Conservation (phyloP, 2,113 vertebrate genomes). For the Notarius quadriscutis region DNA sequence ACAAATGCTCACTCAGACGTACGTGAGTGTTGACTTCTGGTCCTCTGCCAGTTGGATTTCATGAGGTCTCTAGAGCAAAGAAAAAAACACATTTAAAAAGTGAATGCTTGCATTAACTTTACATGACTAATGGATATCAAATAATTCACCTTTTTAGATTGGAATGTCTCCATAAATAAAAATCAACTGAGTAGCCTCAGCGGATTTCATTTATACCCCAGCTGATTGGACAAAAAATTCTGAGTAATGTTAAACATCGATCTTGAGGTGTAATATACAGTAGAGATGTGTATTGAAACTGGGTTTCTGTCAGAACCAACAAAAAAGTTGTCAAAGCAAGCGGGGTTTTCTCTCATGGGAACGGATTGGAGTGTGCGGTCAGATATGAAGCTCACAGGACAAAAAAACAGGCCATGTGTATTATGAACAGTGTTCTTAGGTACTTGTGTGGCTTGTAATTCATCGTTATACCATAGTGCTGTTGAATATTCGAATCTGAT, state of each 20-base stretch:
- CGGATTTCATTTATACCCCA: neutral
- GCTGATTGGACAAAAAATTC: slow-evolving; percentile 1
- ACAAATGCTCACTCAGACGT: slow-evolving; percentile 16
- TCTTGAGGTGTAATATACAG: neutral
- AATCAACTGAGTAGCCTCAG: neutral
- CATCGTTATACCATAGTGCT: neutral
- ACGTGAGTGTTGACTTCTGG: neutral
- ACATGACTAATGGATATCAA: slow-evolving; percentile 17
- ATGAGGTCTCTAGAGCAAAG: slow-evolving; percentile 30
- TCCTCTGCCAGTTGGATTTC: slow-evolving; percentile 9
- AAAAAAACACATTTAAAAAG: neutral
- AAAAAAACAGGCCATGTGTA: no score
- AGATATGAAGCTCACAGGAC: no score
- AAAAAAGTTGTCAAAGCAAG: neutral
- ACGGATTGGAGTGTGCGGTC: no score
- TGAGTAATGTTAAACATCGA: slow-evolving; percentile 1
- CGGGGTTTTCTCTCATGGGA: neutral
- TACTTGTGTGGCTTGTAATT: neutral
- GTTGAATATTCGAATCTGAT: neutral
- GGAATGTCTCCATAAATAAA: slow-evolving; percentile 13
- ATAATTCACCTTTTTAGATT: neutral
- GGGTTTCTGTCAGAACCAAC: neutral
- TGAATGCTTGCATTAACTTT: slow-evolving; percentile 8
- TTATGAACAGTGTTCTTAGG: neutral
- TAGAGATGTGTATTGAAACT: neutral